Conservation (phyloP, 2,888 invertebrate species). For the Desoria tigrina region DNA sequence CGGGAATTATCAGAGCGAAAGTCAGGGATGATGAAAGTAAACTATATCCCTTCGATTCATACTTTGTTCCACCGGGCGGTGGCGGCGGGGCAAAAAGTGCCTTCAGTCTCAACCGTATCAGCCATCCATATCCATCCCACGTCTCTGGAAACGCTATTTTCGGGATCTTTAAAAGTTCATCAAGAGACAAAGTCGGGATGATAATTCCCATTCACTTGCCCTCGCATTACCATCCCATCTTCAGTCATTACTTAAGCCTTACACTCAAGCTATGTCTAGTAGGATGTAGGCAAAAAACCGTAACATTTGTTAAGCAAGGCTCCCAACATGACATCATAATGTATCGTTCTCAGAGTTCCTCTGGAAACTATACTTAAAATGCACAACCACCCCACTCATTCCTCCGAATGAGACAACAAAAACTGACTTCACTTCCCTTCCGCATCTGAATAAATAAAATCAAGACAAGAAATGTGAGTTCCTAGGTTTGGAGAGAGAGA, state of each 20-base stretch:
- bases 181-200: conserved; percentile 23
- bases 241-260: not conserved
- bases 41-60: not conserved
- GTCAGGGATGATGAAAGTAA: not conserved
- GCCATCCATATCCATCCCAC: conserved; percentile 4
- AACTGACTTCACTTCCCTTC: no score
- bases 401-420: no score
- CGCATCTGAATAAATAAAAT: no score
- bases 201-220: conserved; percentile 15
- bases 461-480: no score
- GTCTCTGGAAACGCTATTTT: not conserved
- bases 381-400: no score
- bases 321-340: no score
- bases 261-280: conserved; percentile 8
- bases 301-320: not conserved
- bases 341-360: no score
- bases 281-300: not conserved
- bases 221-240: conserved; percentile 12
- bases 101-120: not conserved
- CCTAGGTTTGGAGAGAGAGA: no score
- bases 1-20: not conserved
- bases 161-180: conserved; percentile 44
- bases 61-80: conserved; percentile 1
- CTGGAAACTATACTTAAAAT: no score
- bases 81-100: conserved; percentile 1